Conservation (phyloP, 2,888 invertebrate species). For the Tiliacea citrago region DNA sequence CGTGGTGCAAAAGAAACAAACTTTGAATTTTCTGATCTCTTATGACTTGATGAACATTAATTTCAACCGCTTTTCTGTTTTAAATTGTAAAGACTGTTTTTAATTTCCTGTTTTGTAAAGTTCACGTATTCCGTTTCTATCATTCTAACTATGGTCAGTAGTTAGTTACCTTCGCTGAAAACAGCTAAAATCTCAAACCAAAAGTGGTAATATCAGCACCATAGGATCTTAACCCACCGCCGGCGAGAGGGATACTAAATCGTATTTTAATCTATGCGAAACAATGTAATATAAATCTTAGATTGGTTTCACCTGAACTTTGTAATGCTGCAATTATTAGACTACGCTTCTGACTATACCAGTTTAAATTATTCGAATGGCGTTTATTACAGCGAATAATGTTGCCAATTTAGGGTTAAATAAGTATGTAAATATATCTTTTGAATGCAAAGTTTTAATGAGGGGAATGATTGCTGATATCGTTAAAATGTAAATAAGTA, state of each 20-base stretch:
- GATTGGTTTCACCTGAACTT: conserved; percentile 82
- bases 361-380: conserved; percentile 52
- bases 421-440: conserved; percentile 56
- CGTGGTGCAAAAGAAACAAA: conserved; percentile 19
- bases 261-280: conserved; percentile 79
- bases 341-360: conserved; percentile 73
- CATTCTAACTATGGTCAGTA: conserved; percentile 12
- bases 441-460: conserved; percentile 53
- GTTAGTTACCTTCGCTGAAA: background rate
- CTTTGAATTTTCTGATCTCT: conserved; percentile 1
- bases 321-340: conserved; percentile 76
- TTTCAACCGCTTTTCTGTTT: background rate
- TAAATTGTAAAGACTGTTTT: background rate
- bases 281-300: conserved; percentile 80
- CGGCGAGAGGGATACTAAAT: conserved; percentile 71
- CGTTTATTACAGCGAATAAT: conserved; percentile 59
- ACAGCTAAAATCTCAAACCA: conserved; percentile 16
- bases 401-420: conserved; percentile 57
- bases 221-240: conserved; percentile 54
- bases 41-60: background rate
- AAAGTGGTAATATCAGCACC: conserved; percentile 69
- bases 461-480: conserved; percentile 45
- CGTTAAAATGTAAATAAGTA: conserved; percentile 59
- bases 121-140: background rate
- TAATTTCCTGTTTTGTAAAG: background rate